Base-by-base conservation (phyloP, 1,140 invertebrate genomes). In the Sinonovacula constricta region DNA sequence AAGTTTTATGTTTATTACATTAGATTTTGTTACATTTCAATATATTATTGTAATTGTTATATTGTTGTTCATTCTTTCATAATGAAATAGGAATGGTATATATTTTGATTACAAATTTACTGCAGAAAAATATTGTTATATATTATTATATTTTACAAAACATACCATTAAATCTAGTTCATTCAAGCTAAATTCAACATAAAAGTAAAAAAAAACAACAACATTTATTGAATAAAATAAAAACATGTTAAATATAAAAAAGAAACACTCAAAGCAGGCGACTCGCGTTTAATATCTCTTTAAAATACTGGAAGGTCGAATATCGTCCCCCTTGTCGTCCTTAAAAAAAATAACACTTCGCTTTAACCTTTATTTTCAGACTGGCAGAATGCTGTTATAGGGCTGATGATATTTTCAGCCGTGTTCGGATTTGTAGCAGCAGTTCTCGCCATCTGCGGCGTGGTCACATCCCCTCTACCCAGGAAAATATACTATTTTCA, bases 401-500 rank as follows among this genome's bases (percentile, higher is more conserved):
- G 89, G 3, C 62, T 90, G 51, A 89, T 91, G 85, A 83, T 91
- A 54, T 90, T 90, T 76, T 83, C 89, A 0, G 83, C 88, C 1
- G 75, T 82, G 1, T 88, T 90, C 66, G 90, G 88, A 5, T 84
- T 88, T 78, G 66, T 89, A 10, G 90, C 89, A 5, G 83, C 89
- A 18, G 80, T 89, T 12, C 80, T 91, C 10, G 86, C 88, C 15
- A 84, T 89, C 0, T 87, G 84, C 56, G 90, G 90, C 15, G 87
- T 90, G 2, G 88, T 87, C 77, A 88, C 88, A 0, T 86, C 83
- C 1, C 85, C 87, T 1, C 76, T 91, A 60, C 85, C 89, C 53
- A 87, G 85, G 78, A 91, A 90, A 80, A 89, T 91, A 51, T 91
- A 91, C 79, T 91, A 89, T 80, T 91, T 87, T 83, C 90, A 91